Conservation (phyloP, 1,140 invertebrate genomes). For the Mya arenaria region DNA sequence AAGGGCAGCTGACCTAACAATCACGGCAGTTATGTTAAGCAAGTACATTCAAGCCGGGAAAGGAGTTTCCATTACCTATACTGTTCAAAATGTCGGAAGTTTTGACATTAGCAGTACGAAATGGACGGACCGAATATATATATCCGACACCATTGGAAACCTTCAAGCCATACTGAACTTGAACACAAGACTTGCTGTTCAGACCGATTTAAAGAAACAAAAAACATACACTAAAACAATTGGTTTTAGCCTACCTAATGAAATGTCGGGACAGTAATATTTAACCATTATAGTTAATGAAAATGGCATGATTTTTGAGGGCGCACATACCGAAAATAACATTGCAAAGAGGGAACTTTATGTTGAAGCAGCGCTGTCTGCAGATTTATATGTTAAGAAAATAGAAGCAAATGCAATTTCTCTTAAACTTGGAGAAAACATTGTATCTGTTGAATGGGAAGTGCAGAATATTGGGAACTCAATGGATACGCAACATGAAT, state of each 20-base stretch:
- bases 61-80: background rate
- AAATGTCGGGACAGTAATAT: background rate
- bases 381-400: background rate
- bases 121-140: background rate
- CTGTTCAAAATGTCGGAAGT: background rate
- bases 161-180: background rate
- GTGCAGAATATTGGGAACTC: constrained; percentile 28
- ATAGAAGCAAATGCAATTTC: background rate
- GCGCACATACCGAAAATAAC: background rate
- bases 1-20: background rate
- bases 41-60: background rate
- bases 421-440: background rate
- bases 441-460: background rate
- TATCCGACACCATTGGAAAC: background rate
- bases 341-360: background rate
- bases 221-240: background rate
- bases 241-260: background rate
- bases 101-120: background rate
- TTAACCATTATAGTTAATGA: background rate
- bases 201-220: background rate
- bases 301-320: background rate
- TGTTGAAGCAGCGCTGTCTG: background rate
- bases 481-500: background rate
- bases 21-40: background rate
- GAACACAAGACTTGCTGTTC: background rate